phyloP scores from a whole-genome alignment of 2,797 vertebrate genomes.

The Tangara arthus region DNA sequence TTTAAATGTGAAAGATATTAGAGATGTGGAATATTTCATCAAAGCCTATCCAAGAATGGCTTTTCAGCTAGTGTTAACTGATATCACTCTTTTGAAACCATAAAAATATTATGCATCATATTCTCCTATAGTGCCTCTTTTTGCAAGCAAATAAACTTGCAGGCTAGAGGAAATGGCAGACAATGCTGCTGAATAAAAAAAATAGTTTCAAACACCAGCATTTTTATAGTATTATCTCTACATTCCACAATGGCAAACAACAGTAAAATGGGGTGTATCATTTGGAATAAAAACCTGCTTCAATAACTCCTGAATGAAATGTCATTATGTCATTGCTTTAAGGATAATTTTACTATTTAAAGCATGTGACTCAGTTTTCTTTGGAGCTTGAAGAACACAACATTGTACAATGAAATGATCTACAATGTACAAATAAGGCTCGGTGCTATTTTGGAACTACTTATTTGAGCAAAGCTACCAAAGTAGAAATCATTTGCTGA shows the following conservation, averaged over 20 bases:
- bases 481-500: neutral
- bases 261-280: neutral
- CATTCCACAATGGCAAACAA: neutral
- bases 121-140: neutral
- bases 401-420: neutral
- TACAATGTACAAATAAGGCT: neutral
- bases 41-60: neutral
- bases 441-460: neutral
- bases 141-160: neutral
- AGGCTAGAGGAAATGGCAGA: neutral
- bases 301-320: neutral
- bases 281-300: neutral
- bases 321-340: neutral
- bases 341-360: neutral
- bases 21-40: neutral
- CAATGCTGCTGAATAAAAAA: neutral
- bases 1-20: neutral
- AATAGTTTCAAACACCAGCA: neutral
- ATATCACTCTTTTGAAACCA: neutral
- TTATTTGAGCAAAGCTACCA: neutral
- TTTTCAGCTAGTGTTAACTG: neutral
- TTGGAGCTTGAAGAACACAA: neutral
- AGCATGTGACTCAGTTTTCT: neutral
- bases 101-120: neutral
- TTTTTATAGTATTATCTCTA: neutral